A percentile compares a stretch with the other conserved stretches of the same genome.
Evolutionary conservation across 2,797 vertebrate species (phyloP).

Genomic region (Phrynocephalus guinanensis): DNA sequence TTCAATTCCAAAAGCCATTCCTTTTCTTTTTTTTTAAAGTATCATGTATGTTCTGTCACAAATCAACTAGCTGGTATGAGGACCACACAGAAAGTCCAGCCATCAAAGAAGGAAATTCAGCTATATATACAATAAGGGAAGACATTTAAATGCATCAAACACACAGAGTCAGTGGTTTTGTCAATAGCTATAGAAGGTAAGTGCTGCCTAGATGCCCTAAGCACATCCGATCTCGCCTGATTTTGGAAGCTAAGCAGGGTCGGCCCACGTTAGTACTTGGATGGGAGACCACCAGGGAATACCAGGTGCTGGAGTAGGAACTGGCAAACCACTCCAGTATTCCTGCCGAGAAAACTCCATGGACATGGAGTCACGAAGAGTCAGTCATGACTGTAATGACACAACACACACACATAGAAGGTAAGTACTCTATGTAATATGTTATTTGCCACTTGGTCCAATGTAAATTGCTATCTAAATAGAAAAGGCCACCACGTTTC

Average conservation of each 20-base stretch:
- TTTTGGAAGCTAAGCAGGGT: no score
- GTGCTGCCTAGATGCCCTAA: no score
- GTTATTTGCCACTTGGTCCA: accelerated
- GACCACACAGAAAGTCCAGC: conserved; percentile 63
- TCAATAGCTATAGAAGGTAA: conserved; percentile 5
- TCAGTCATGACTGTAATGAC: no score
- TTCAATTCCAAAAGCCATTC: not conserved
- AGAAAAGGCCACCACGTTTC: conserved; percentile 59
- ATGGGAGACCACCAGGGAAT: no score
- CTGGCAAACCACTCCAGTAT: no score
- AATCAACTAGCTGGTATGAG: conserved; percentile 20
- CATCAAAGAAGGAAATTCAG: not conserved
- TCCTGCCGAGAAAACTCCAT: no score
- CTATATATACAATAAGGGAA: conserved; percentile 51
- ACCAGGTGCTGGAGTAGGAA: no score
- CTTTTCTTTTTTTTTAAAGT: not conserved
- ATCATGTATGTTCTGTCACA: not conserved
- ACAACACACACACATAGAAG: not conserved
- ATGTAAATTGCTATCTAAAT: conserved; percentile 60
- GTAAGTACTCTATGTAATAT: accelerated
- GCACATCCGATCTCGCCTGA: no score
- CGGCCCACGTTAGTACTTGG: no score
- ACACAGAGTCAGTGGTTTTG: conserved; percentile 18
- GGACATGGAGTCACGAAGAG: no score
- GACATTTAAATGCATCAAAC: conserved; percentile 39